phyloP scores from a whole-genome alignment of 2,113 vertebrate species.

The Hydrolagus affinis region DNA sequence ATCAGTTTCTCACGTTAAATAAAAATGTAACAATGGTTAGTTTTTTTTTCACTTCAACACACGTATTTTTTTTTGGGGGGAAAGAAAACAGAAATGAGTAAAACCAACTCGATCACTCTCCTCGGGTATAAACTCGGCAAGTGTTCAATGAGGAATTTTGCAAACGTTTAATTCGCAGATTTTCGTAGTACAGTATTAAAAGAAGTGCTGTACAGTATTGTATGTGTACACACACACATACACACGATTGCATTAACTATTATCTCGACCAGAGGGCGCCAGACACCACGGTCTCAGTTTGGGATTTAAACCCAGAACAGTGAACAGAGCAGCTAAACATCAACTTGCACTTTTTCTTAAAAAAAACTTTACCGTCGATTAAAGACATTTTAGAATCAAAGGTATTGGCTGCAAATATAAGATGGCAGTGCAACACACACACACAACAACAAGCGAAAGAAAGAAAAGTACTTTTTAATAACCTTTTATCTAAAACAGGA shows the following conservation, averaged over 20 bases:
- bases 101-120: too few species aligned
- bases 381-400: neutral
- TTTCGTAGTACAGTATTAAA: too few species aligned
- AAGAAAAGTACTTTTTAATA: neutral
- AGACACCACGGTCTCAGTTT: neutral
- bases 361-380: neutral
- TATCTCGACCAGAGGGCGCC: neutral
- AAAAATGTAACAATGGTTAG: too few species aligned
- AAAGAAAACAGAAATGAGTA: too few species aligned
- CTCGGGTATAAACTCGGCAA: too few species aligned
- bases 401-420: neutral
- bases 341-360: neutral
- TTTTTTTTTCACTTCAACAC: too few species aligned
- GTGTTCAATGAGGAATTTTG: too few species aligned
- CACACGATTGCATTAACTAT: neutral
- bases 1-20: too few species aligned
- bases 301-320: neutral
- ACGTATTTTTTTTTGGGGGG: too few species aligned
- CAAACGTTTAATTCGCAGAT: too few species aligned
- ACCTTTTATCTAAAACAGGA: neutral
- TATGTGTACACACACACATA: too few species aligned
- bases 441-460: conserved; percentile 12
- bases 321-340: neutral
- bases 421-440: conserved; percentile 6
- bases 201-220: too few species aligned